Base-by-base conservation (phyloP, 1,140 invertebrate genomes). In the Aphis craccivora region DNA sequence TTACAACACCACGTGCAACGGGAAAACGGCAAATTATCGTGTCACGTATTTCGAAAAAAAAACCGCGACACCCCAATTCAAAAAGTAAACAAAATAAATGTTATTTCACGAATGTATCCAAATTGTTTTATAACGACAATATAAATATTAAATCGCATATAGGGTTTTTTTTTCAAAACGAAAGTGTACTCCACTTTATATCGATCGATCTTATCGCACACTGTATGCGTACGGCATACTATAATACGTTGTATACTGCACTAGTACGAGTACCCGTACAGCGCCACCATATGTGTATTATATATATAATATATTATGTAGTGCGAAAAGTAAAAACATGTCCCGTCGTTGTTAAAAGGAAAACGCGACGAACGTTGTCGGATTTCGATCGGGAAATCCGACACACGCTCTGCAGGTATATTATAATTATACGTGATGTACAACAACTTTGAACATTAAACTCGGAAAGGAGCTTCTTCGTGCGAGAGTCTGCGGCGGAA, bases 131-230 rank as follows among this genome's bases (percentile, higher is more conserved):
- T 55, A 89, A 89, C n/a, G 48, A 55, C 23, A 37, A 37, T 55
- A 55, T 89, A 89, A 89, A 89, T 88, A 53, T 55, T 89, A 37
- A 89, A 37, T 20, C 86, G 40, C 30, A 30, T 43, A 43, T 84
- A 37, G 45, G 8, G 43, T 11, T 37, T 83, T 23, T 84, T 67
- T 67, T 76, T 76, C 60, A 6, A 23, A 83, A 83, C 22, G 76
- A 83, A 83, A 83, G 22, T 23, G 76, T 8, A 23, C 76, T 37
- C 76, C 22, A 37, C 18, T 83, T 20, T 83, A 23, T 37, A 83
- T 83, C 22, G 76, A 83, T 83, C 22, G 76, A 37, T 83, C 35
- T 83, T 37, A 83, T 83, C 35, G 35, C 11, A 6, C 8, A 37
- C 76, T 1, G 6, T 60, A 20, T 2, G 76, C 37, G 9, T n/a